phyloP scores from a whole-genome alignment of 2,888 invertebrate species.

The Mactromeris polynyma region DNA sequence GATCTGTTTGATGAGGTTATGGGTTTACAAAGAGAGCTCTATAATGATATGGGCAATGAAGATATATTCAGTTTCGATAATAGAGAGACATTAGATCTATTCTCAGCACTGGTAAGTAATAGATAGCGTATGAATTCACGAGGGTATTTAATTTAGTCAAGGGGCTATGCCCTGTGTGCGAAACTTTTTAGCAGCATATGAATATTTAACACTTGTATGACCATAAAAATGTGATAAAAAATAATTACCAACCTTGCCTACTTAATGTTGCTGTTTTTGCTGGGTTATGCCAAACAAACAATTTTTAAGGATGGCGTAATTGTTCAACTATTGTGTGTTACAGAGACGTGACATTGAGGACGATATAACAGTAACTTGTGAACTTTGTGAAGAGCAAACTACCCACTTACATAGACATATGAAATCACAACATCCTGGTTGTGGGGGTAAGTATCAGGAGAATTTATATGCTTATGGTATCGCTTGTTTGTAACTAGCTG shows the following conservation, averaged over 20 bases:
- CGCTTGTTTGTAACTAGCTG: no score
- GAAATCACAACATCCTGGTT: conserved; percentile 89
- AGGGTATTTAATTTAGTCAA: no score
- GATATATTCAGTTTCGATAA: conserved; percentile 77
- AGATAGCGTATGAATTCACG: no score
- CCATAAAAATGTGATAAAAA: no score
- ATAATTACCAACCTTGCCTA: no score
- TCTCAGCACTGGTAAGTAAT: conserved; percentile 67
- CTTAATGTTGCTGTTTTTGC: no score
- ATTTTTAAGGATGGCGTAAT: no score
- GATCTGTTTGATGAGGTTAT: conserved; percentile 83
- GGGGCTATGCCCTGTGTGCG: no score
- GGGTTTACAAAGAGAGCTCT: conserved; percentile 84
- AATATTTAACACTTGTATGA: no score
- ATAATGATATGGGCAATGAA: conserved; percentile 83
- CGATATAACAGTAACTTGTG: conserved; percentile 85
- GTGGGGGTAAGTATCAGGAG: conserved; percentile 86
- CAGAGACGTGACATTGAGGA: conserved; percentile 79
- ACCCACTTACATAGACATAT: conserved; percentile 88
- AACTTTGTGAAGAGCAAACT: conserved; percentile 88
- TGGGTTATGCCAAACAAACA: no score
- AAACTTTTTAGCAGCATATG: no score
- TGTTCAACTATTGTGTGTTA: neutral
- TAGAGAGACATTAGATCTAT: conserved; percentile 64
- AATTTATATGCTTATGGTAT: neutral